Conservation (phyloP, 1,140 invertebrate genomes). For the Drosophila takahashii region DNA sequence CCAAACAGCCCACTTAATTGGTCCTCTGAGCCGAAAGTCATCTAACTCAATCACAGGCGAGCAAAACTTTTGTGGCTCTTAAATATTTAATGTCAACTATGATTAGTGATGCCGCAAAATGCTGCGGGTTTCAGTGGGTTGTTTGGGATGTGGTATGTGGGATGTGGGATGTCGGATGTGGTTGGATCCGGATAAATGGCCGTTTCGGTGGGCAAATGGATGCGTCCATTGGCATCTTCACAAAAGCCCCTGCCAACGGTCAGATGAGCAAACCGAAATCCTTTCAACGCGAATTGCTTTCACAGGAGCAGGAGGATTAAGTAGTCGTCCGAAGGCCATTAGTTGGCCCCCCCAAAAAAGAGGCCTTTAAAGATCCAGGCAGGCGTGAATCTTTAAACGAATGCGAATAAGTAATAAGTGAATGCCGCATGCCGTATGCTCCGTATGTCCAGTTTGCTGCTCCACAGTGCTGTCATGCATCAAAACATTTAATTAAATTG, state of each 20-base stretch:
- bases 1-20: slow-evolving; percentile 31
- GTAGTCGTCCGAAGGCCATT: slow-evolving; percentile 57
- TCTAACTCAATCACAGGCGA: slow-evolving; percentile 57
- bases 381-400: slow-evolving; percentile 73
- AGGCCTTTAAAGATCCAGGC: slow-evolving; percentile 41
- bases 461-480: slow-evolving; percentile 70
- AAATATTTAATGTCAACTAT: slow-evolving; percentile 73
- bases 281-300: slow-evolving; percentile 71
- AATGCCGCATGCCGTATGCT: slow-evolving; percentile 20
- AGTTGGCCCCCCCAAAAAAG: slow-evolving; percentile 47
- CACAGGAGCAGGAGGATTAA: slow-evolving; percentile 21
- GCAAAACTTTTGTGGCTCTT: slow-evolving; percentile 31
- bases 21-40: slow-evolving; percentile 22
- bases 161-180: slow-evolving; percentile 26
- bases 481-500: slow-evolving; percentile 83
- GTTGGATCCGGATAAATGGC: slow-evolving; percentile 40
- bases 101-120: slow-evolving; percentile 41
- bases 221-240: slow-evolving; percentile 21
- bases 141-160: neutral
- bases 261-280: slow-evolving; percentile 67
- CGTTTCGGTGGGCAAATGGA: slow-evolving; percentile 38
- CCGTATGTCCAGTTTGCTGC: slow-evolving; percentile 27
- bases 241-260: slow-evolving; percentile 29
- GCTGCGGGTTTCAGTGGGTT: neutral
- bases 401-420: slow-evolving; percentile 55